phyloP scores from a whole-genome alignment of 2,797 vertebrate species.

The Calcarius lapponicus region DNA sequence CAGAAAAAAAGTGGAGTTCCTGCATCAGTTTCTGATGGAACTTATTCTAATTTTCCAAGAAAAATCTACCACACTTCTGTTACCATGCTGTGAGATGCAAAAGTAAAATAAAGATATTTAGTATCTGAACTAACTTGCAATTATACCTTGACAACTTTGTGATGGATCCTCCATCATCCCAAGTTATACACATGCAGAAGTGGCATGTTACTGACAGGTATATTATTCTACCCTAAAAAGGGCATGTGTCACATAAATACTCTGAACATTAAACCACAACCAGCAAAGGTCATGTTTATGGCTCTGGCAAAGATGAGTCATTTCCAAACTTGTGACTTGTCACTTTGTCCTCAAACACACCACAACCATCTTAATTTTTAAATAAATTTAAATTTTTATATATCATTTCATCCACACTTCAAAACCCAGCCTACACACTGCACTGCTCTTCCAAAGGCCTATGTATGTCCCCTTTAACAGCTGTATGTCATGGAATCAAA shows the following conservation, averaged over 20 bases:
- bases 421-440: not conserved
- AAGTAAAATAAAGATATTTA: not conserved
- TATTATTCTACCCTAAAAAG: not conserved
- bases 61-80: not conserved
- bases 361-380: not conserved
- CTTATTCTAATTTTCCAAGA: not conserved
- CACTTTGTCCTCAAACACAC: not conserved
- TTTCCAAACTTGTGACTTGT: not conserved
- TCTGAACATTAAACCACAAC: not conserved
- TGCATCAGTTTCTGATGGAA: not conserved
- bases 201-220: not conserved
- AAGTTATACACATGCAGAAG: not conserved
- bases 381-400: not conserved
- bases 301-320: not conserved
- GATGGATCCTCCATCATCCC: not conserved
- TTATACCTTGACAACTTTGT: not conserved
- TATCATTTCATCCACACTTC: not conserved
- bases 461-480: not conserved
- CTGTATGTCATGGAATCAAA: not conserved
- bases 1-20: not conserved
- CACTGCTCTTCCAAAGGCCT: not conserved
- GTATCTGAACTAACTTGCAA: not conserved
- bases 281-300: rapidly evolving
- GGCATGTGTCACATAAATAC: not conserved
- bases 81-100: not conserved